Evolutionary conservation across 2,113 vertebrate species (phyloP).

Genomic region (Cranoglanis bouderius): DNA sequence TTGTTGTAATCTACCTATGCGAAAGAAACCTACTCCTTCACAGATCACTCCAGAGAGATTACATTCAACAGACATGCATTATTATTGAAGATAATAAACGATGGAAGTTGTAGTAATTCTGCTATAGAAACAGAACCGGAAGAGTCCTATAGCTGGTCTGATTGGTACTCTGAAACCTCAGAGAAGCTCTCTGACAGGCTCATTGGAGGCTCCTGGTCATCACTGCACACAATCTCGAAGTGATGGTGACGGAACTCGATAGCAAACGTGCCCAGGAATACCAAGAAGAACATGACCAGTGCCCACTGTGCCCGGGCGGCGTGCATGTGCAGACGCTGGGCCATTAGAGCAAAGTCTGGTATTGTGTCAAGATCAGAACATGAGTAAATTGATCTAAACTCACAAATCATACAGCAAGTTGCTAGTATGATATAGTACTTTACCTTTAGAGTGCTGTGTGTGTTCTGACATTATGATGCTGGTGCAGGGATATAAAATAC

Average conservation of each 20-base stretch:
- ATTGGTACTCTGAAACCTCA: slow-evolving; percentile 75
- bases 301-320: slow-evolving; percentile 87
- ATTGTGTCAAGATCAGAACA: slow-evolving; percentile 72
- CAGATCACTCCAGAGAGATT: slow-evolving; percentile 32
- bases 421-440: not conserved
- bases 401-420: not conserved
- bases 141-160: slow-evolving; percentile 45
- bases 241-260: slow-evolving; percentile 89
- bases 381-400: not conserved
- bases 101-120: not conserved
- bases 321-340: slow-evolving; percentile 74
- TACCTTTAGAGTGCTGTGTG: not conserved
- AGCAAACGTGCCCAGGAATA: slow-evolving; percentile 83
- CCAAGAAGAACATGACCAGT: slow-evolving; percentile 86
- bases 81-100: slow-evolving; percentile 28
- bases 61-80: slow-evolving; percentile 53
- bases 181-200: slow-evolving; percentile 76
- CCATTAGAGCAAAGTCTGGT: slow-evolving; percentile 79
- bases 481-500: not conserved
- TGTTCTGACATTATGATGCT: not conserved
- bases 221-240: slow-evolving; percentile 79
- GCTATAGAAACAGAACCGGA: not conserved
- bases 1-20: not conserved
- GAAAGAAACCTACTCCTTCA: slow-evolving; percentile 14
- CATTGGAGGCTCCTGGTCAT: slow-evolving; percentile 75